A percentile compares a stretch with the other conserved stretches of the same genome.
phyloP scores from a whole-genome alignment of 1,140 invertebrate species.

The Caenorhabditis tropicalis region DNA sequence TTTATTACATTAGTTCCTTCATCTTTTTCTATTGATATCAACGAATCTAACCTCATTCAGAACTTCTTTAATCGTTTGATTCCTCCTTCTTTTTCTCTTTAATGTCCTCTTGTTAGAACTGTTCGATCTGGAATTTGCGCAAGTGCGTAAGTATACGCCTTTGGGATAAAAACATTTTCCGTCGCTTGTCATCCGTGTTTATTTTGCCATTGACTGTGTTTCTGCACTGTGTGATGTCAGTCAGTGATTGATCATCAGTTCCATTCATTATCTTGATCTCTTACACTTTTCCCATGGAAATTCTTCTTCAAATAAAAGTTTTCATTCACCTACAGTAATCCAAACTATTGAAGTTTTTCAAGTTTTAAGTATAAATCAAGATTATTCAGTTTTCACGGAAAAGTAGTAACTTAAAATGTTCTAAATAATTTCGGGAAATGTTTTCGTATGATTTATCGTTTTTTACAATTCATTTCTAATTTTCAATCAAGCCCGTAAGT shows the following conservation, averaged over 20 bases:
- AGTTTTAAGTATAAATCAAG: no score
- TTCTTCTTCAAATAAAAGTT: no score
- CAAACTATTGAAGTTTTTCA: no score
- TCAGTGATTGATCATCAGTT: slow-evolving; percentile 11
- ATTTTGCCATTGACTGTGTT: slow-evolving; percentile 28
- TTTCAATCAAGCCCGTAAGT: no score
- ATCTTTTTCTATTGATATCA: not conserved
- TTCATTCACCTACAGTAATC: no score
- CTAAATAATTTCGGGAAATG: no score
- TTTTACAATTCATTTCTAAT: not conserved
- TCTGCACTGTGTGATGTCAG: slow-evolving; percentile 11
- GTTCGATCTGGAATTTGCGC: not conserved
- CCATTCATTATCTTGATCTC: not conserved
- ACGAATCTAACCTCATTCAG: not conserved
- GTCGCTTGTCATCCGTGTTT: slow-evolving; percentile 33
- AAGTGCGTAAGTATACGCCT: not conserved
- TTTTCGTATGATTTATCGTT: not conserved
- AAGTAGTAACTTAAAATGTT: not conserved
- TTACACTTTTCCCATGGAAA: not conserved
- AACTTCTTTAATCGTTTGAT: not conserved
- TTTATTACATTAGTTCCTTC: no score
- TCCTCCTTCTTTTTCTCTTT: not conserved
- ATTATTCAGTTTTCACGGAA: no score
- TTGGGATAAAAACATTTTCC: not conserved
- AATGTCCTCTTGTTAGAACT: not conserved